Base-by-base conservation (phyloP, 2,888 invertebrate species). In the Troides helena region DNA sequence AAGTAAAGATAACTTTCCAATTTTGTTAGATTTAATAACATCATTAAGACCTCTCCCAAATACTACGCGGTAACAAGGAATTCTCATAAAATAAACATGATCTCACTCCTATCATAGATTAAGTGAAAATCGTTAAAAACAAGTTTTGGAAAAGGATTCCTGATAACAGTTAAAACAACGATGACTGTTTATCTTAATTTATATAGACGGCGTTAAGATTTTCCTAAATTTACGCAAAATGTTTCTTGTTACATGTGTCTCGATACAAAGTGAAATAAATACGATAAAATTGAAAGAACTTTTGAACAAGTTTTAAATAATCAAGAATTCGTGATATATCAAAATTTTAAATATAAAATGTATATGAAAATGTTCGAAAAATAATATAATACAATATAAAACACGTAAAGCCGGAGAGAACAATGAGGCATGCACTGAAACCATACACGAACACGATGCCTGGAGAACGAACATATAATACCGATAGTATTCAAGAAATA, bases 1-100 rank as follows among this genome's bases (percentile, higher is more conserved):
- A 68, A 39, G 68, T 63, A 68, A 46, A 62, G 46, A 57, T 63
- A 63, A 63, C 68, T 36, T 50, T 68, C 1, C 50, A 39, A 62
- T 21, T 12, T 53, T 53, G n/a, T 53, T 53, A 53, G 53, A 57
- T 62, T 62, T 68, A 62, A 57, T 46, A 36, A 62, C 14, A 58
- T 57, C 62, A 43, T 62, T 62, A 43, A 53, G 56, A 67, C 6
- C 12, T 56, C 62, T n/a, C 53, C 5, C 53, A 53, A n/a, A 53
- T n/a, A 12, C 18, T 6, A 53, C 53, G n/a, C 8, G 6, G n/a
- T n/a, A 53, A 53, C n/a, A 53, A 53, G 10, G 18, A 18, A 8
- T 50, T 50, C 18, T 17, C 18, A 50, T 14, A 50, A 14, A 50
- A 17, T 50, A 50, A 50, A 17, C 18, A 50, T 50, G 18, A 50